phyloP scores from a whole-genome alignment of 2,797 vertebrate genomes.

The Microctenopoma stevenorrisi region DNA sequence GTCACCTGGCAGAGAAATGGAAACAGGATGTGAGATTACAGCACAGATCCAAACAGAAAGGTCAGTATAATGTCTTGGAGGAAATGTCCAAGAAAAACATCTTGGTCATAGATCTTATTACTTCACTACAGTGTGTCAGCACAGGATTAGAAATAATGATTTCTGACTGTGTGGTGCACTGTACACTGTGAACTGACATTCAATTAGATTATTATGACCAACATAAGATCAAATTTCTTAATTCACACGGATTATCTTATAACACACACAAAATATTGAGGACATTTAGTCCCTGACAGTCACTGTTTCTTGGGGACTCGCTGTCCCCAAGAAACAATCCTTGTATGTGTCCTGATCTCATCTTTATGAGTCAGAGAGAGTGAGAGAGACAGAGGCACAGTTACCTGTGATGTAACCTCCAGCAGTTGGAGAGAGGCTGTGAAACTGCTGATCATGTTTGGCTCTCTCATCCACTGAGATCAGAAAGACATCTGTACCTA shows the following conservation, averaged over 20 bases:
- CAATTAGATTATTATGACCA: too few species aligned
- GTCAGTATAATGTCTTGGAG: background rate
- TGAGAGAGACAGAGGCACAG: background rate
- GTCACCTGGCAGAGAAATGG: slow-evolving; percentile 83
- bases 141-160: background rate
- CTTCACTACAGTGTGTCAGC: too few species aligned
- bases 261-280: background rate
- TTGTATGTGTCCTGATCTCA: slow-evolving; percentile 1
- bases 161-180: background rate
- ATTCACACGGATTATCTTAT: background rate
- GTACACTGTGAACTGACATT: background rate
- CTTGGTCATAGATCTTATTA: too few species aligned
- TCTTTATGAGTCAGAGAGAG: background rate
- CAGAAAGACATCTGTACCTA: slow-evolving; percentile 92
- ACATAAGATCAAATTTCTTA: slow-evolving; percentile 1
- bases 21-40: slow-evolving; percentile 27
- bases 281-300: slow-evolving; percentile 1
- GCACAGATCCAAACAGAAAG: background rate
- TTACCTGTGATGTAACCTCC: slow-evolving; percentile 96
- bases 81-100: background rate
- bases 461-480: slow-evolving; percentile 96
- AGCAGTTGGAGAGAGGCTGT: slow-evolving; percentile 90
- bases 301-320: too few species aligned
- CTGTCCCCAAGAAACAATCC: background rate
- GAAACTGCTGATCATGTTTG: slow-evolving; percentile 99